phyloP scores from a whole-genome alignment of 2,113 vertebrate species.

The Strigops habroptila region DNA sequence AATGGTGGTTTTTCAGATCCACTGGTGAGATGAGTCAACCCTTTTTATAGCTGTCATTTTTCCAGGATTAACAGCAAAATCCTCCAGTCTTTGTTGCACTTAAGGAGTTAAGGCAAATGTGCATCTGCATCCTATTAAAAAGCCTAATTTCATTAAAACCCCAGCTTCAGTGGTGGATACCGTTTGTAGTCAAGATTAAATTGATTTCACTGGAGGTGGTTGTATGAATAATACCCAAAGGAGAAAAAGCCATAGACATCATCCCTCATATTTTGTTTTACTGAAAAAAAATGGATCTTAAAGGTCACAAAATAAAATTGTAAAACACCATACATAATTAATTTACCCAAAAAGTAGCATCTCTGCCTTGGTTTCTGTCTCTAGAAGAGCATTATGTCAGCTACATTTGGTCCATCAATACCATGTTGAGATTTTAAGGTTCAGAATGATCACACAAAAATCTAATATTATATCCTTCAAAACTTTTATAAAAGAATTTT shows the following conservation, averaged over 20 bases:
- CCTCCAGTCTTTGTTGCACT: not conserved
- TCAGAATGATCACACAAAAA: not conserved
- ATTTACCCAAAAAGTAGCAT: not conserved
- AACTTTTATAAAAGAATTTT: not conserved
- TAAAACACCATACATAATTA: not conserved
- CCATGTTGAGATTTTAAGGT: not conserved
- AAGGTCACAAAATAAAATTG: not conserved
- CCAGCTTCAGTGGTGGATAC: not conserved
- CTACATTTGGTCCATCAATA: not conserved
- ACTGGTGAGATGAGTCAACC: not conserved
- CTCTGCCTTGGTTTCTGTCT: not conserved
- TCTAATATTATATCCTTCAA: not conserved
- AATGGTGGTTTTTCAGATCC: not conserved
- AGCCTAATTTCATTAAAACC: not conserved
- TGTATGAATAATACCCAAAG: not conserved
- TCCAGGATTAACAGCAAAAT: not conserved
- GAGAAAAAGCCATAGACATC: not conserved
- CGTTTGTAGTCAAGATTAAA: not conserved
- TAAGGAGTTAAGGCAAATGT: not conserved
- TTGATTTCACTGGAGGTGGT: not conserved
- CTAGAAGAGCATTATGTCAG: not conserved
- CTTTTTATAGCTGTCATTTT: not conserved
- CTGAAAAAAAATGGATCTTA: not conserved
- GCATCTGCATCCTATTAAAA: not conserved
- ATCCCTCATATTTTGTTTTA: not conserved